Conservation (phyloP, 2,888 invertebrate species). For the Cephus sareptanus region DNA sequence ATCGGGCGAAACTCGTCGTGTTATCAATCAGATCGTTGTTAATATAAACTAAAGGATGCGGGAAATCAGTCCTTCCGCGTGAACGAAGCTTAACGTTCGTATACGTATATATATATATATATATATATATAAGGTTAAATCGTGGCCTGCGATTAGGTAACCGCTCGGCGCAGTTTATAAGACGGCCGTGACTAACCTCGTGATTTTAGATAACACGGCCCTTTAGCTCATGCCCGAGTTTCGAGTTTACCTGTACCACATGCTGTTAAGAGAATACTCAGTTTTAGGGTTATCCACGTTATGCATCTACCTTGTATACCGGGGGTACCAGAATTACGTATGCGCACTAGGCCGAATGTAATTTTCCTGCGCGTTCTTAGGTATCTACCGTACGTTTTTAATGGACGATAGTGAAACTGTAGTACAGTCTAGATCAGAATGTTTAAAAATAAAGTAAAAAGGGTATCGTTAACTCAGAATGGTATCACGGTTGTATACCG, state of each 20-base stretch:
- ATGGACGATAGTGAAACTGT: not conserved
- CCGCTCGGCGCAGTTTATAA: not conserved
- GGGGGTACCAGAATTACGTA: not conserved
- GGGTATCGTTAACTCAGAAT: not conserved
- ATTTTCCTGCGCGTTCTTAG: not conserved
- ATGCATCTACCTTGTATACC: not conserved
- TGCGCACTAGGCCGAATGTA: not conserved
- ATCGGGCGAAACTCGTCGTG: not conserved
- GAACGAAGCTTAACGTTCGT: not conserved
- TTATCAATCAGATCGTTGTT: not conserved
- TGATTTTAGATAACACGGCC: constrained; percentile 36
- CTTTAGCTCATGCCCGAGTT: constrained; percentile 25
- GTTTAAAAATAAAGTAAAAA: not conserved
- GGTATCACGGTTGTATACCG: not conserved
- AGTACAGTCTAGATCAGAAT: not conserved
- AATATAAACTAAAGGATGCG: not conserved
- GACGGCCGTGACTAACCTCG: constrained; percentile 36
- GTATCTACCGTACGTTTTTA: not conserved
- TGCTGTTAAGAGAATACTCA: not conserved
- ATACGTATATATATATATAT: not conserved
- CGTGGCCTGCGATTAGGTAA: not conserved
- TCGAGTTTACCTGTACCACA: constrained; percentile 9
- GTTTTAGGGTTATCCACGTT: not conserved
- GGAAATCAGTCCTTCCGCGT: not conserved
- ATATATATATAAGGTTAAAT: not conserved